phyloP scores from a whole-genome alignment of 2,797 vertebrate species.

The Neosalanx taihuensis region DNA sequence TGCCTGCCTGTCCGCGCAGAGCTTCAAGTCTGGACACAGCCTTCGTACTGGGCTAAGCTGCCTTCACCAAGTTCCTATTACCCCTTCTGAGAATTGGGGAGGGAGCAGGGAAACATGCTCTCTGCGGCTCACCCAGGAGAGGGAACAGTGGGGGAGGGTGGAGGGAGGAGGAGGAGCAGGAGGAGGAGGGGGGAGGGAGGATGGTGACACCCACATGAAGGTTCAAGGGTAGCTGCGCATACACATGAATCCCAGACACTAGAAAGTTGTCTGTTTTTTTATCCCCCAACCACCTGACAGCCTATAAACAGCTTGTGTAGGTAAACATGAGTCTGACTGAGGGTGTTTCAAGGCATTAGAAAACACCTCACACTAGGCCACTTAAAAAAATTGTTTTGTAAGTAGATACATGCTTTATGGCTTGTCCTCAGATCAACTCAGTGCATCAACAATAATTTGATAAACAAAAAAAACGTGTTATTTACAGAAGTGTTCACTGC shows the following conservation, averaged over 20 bases:
- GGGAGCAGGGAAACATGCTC: not conserved
- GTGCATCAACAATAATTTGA: not conserved
- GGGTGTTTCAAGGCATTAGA: conserved; percentile 53
- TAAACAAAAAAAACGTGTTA: not conserved
- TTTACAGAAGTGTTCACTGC: too few species aligned
- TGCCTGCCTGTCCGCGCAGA: conserved; percentile 1
- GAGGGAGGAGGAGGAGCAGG: conserved; percentile 35
- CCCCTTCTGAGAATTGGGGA: conserved; percentile 25
- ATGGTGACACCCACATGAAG: not conserved
- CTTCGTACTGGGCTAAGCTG: conserved; percentile 38
- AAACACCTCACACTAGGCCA: conserved; percentile 60
- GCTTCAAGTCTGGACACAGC: conserved; percentile 71
- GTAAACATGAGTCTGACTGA: conserved; percentile 61
- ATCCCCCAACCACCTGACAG: conserved; percentile 55
- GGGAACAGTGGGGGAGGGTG: conserved; percentile 28
- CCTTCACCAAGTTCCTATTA: conserved; percentile 56
- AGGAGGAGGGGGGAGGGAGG: conserved; percentile 47
- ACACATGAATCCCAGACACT: conserved; percentile 63
- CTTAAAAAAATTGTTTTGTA: too few species aligned
- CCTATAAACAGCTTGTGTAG: conserved; percentile 59
- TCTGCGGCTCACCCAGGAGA: not conserved
- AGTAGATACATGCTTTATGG: not conserved
- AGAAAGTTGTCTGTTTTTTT: conserved; percentile 59
- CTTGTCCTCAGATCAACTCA: not conserved
- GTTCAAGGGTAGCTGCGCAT: conserved; percentile 46